Base-by-base conservation (phyloP, 2,888 invertebrate genomes). In the Epinotia demarniana region DNA sequence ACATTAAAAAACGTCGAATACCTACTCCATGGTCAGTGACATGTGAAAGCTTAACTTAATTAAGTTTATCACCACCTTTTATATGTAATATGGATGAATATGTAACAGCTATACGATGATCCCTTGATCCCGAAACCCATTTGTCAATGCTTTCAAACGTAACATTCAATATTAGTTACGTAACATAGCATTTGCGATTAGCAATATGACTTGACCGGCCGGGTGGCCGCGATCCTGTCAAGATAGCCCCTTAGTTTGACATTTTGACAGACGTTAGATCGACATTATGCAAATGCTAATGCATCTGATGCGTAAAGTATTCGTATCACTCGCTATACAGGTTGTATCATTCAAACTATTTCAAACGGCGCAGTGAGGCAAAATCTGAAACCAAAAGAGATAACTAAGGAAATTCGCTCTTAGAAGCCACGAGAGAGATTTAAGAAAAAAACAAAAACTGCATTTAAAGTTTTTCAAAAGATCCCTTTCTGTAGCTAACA, bases 141-240 rank as follows among this genome's bases (percentile, higher is more conserved):
- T 53, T n/a, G 8, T 53, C 53, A 53, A 53, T 46, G 3, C 63
- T 19, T 46, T 64, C 64, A 23, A 27, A 53, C 6, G n/a, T 49
- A 64, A 53, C 27, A n/a, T n/a, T 49, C 49, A 27, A 49, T 39
- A 64, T 64, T 13, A 64, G 49, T 64, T 64, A 27, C 27, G 27
- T 64, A 64, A 64, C 49, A 49, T 49, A 3, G 27, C 6, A 63
- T n/a, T 43, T 18, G 4, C 23, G 27, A 63, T 19, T 19, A 63
- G 5, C 63, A 63, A 13, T 46, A 46, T 43, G 46, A 3, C 18
- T 3, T 23, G 43, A 49, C 23, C 49, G n/a, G 16, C n/a, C 64
- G 64, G 64, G 64, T 64, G 64, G 64, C 64, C 46, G 49, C 16
- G 64, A 64, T 64, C 3, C 64, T 64, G 64, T 64, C 64, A 27